A percentile compares a stretch with the other conserved stretches of the same genome.
phyloP scores from a whole-genome alignment of 2,113 vertebrate genomes.

The Oxygymnocypris stewartii region DNA sequence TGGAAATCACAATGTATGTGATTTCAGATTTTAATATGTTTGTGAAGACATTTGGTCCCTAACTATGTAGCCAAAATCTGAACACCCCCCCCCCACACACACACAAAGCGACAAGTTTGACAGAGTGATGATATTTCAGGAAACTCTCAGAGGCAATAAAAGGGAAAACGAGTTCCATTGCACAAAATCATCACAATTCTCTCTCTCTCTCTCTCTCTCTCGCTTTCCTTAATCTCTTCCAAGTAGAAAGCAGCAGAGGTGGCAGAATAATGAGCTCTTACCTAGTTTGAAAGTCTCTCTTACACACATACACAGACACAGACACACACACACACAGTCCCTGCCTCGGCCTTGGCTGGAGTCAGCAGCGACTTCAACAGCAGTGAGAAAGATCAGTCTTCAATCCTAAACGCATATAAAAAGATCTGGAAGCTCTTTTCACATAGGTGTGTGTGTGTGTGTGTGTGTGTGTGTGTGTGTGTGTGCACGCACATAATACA shows the following conservation, averaged over 20 bases:
- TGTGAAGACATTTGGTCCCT: constrained; percentile 16
- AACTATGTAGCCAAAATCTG: background rate
- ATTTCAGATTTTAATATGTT: background rate
- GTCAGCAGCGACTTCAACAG: background rate
- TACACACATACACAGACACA: constrained; percentile 11
- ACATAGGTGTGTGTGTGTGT: background rate
- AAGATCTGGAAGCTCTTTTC: constrained; percentile 38
- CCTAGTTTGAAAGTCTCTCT: constrained; percentile 42
- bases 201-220: background rate
- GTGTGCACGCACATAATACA: background rate
- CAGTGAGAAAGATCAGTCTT: constrained; percentile 37
- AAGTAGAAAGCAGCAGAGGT: constrained; percentile 22
- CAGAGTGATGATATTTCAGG: constrained; percentile 37
- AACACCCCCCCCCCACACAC: background rate
- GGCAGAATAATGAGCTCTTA: constrained; percentile 45
- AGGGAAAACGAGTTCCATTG: constrained; percentile 37
- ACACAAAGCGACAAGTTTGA: constrained; percentile 29
- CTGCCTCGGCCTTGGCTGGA: constrained; percentile 1
- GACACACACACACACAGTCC: constrained; percentile 16
- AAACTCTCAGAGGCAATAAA: constrained; percentile 28
- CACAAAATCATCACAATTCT: constrained; percentile 32
- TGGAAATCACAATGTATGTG: background rate
- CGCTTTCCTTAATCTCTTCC: constrained; percentile 33
- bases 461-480: background rate
- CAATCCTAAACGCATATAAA: constrained; percentile 21